Conservation (phyloP, 2,113 vertebrate genomes). For the Macroglossus sobrinus region DNA sequence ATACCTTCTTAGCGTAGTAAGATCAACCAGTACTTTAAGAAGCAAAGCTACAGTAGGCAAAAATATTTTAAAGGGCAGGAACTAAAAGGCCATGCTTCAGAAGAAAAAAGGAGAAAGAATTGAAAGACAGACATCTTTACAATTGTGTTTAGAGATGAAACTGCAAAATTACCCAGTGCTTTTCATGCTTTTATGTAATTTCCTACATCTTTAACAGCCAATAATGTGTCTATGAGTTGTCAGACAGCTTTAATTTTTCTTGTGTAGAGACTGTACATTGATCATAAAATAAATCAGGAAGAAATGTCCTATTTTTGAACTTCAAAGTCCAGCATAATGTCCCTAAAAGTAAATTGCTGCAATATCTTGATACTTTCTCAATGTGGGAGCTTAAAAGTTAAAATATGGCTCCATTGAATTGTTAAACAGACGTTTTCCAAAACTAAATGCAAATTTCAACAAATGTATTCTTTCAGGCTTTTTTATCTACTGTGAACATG, state of each 20-base stretch:
- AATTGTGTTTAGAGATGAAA: conserved; percentile 56
- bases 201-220: conserved; percentile 57
- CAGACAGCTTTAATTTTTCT: conserved; percentile 60
- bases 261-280: conserved; percentile 35
- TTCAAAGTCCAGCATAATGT: conserved; percentile 60
- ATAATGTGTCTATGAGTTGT: conserved; percentile 38
- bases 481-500: background rate
- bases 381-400: conserved; percentile 48
- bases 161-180: conserved; percentile 53
- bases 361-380: conserved; percentile 39
- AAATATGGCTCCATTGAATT: conserved; percentile 24
- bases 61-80: conserved; percentile 48
- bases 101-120: background rate
- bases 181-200: conserved; percentile 59
- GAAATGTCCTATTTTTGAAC: conserved; percentile 52
- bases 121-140: conserved; percentile 30
- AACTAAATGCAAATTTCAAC: conserved; percentile 59
- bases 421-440: conserved; percentile 60
- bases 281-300: conserved; percentile 58
- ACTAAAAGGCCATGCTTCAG: conserved; percentile 27
- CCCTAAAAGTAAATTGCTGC: conserved; percentile 39
- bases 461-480: conserved; percentile 34
- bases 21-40: conserved; percentile 50
- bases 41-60: background rate
- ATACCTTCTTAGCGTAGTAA: background rate